Conservation (phyloP, 2,797 vertebrate species). For the Neoniphon sammara region DNA sequence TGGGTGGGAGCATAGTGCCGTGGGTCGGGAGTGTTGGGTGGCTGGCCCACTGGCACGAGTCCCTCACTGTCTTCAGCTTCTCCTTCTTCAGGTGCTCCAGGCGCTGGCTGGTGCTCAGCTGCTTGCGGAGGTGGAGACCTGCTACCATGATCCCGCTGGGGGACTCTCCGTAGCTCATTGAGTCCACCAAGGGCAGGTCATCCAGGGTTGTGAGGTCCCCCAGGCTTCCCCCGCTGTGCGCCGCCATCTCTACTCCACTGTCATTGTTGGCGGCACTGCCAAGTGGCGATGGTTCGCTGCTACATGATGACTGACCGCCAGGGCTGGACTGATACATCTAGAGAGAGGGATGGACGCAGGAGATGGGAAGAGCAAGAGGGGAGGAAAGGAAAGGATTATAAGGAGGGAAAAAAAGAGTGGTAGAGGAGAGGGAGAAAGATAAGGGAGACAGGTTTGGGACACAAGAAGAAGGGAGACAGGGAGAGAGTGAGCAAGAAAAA, state of each 20-base stretch:
- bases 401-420: neutral
- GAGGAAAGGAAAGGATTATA: neutral
- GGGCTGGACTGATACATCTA: conserved; percentile 97
- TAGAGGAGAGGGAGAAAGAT: neutral
- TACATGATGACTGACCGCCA: conserved; percentile 94
- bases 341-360: neutral
- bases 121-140: conserved; percentile 87
- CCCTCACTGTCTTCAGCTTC: conserved; percentile 90
- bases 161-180: conserved; percentile 84
- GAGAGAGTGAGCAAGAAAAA: neutral
- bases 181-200: conserved; percentile 83
- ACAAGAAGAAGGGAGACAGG: neutral
- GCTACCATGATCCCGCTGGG: conserved; percentile 59
- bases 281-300: conserved; percentile 93
- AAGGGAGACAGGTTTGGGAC: too few relatives aligned
- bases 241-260: conserved; percentile 92
- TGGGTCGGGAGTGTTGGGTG: conserved; percentile 81
- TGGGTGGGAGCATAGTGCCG: conserved; percentile 90
- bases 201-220: conserved; percentile 89
- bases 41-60: conserved; percentile 88
- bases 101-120: conserved; percentile 82
- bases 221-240: conserved; percentile 86
- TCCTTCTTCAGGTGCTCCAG: conserved; percentile 92
- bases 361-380: neutral
- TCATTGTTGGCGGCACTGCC: conserved; percentile 92